Evolutionary conservation across 2,797 vertebrate species (phyloP).

Genomic region (Schizopygopsis pylzovi): DNA sequence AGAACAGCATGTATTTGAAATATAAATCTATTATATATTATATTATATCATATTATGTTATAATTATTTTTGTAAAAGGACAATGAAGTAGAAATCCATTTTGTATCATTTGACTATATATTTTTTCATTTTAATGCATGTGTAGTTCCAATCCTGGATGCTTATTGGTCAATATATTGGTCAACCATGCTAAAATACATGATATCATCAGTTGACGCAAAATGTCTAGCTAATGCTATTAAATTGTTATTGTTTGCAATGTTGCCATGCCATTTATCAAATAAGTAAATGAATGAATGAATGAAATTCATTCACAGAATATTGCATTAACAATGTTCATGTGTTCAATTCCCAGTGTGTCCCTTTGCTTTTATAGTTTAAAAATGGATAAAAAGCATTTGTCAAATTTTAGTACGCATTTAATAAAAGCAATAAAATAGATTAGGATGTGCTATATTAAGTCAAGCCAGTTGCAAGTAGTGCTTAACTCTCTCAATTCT

Average conservation of each 20-base stretch:
- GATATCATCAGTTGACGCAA: background rate
- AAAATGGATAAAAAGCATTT: background rate
- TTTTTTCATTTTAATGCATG: too few species aligned
- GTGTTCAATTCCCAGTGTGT: background rate
- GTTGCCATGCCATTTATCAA: background rate
- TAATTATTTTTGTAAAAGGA: too few species aligned
- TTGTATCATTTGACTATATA: too few species aligned
- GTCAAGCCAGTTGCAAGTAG: background rate
- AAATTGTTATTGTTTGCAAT: background rate
- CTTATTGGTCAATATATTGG: too few species aligned
- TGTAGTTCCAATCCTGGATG: too few species aligned
- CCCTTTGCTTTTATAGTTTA: background rate
- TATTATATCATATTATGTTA: too few species aligned
- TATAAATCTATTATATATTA: background rate
- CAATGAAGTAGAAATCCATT: too few species aligned
- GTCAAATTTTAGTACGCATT: background rate
- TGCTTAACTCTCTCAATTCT: background rate
- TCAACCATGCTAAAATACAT: background rate
- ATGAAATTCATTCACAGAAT: background rate
- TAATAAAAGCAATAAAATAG: background rate
- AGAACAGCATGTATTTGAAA: background rate
- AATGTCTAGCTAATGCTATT: background rate
- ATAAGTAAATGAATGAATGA: background rate
- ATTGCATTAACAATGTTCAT: background rate
- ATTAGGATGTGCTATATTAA: background rate